Evolutionary conservation across 2,888 invertebrate genomes (phyloP), one percentile per base, ranked within the genome.

Genomic region (Rhagophthalmus giganteus): DNA sequence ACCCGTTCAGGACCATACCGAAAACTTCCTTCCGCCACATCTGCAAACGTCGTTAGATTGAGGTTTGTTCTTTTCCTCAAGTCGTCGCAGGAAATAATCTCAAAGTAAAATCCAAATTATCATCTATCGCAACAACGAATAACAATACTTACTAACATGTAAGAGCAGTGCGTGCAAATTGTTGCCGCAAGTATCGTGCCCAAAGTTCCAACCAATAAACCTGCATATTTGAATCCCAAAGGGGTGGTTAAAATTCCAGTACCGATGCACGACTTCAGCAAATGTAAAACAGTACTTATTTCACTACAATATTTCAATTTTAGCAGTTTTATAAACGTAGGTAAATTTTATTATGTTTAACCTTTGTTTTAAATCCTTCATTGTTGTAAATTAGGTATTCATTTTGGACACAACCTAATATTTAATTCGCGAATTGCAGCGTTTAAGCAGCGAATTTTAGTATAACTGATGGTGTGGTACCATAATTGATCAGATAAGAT

Each of bases 191-290:
- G 73, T 32, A 94, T 79, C 0, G 95, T 88, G 46, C 90, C 86
- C 63, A 90, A 78, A 55, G 94, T 82, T 35, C 97, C 96, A 54
- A 90, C 79, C 54, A 88, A 76, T 27, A 97, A 78, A 26, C 98
- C 98, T 4, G 94, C 85, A 71, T 87, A 84, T 73, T 84, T 87
- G 73, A 97, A 92, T 8, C 96, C 97, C 48, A 84, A 81, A 0
- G 97, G 97, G 90, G 98, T 93, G 1, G 96, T 83, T 59, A 98
- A 79, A 68, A 98, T 94, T 30, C 98, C 98, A 4, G 96, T 95
- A 12, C 97, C 97, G 48, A 98, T 82, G 25, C 95, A 94, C 2
- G 95, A 96, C 75, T 97, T 97, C 64, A 97, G 78, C 58, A 97
- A 81, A 80, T 97, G 94, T 61, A 94, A 92, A 62, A 96, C 78